Evolutionary conservation across 92 coral and sea anemone genomes (phyloP).

Genomic region (Bergia sp.): DNA sequence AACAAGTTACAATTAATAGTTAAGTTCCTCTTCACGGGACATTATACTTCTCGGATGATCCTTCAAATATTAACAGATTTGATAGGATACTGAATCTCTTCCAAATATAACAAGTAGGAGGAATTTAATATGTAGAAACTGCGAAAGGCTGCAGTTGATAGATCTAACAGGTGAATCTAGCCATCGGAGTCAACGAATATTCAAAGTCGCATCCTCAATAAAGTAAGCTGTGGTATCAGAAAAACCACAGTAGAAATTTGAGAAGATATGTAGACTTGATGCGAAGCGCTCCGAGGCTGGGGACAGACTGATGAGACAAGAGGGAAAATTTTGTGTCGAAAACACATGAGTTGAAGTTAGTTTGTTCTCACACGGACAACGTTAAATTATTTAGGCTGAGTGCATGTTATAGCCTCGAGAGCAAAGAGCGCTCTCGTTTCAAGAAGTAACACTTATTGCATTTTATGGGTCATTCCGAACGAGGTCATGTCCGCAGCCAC

Average conservation of each 20-base stretch:
- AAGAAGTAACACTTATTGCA: not conserved
- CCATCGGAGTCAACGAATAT: constrained; percentile 19
- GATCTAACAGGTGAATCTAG: constrained; percentile 18
- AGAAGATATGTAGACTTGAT: constrained; percentile 16
- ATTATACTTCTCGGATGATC: constrained; percentile 17
- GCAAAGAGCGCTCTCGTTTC: constrained; percentile 17
- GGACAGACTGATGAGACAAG: constrained; percentile 19
- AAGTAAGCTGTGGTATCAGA: constrained; percentile 14
- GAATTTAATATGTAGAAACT: constrained; percentile 14
- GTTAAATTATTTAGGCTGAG: constrained; percentile 16
- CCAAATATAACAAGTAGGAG: constrained; percentile 17
- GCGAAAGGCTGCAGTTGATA: constrained; percentile 19
- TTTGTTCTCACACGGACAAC: constrained; percentile 19
- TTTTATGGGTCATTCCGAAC: too few species aligned
- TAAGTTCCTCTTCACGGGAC: constrained; percentile 19
- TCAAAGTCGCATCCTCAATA: constrained; percentile 14
- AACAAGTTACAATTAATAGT: constrained; percentile 11
- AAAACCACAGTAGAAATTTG: constrained; percentile 12
- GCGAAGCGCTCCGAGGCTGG: constrained; percentile 23
- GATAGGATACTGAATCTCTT: constrained; percentile 17
- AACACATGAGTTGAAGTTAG: constrained; percentile 17
- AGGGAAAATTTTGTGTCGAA: constrained; percentile 17
- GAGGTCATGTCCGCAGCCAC: too few species aligned
- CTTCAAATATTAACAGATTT: constrained; percentile 14
- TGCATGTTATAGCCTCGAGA: constrained; percentile 15